A percentile compares a stretch with the other conserved stretches of the same genome.
phyloP scores from a whole-genome alignment of 2,113 vertebrate genomes.

The Macroglossus sobrinus region DNA sequence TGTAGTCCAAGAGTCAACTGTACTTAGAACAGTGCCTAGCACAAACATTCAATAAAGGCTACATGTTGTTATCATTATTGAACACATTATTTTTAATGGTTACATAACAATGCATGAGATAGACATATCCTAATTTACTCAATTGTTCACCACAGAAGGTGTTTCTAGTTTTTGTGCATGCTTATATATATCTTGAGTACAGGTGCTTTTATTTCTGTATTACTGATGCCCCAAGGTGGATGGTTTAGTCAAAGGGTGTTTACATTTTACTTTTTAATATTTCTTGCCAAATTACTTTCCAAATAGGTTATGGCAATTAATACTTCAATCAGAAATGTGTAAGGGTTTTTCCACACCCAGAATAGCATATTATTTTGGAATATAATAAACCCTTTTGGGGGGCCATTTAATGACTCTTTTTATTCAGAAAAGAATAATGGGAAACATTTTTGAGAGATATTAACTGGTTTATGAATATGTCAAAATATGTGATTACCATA shows the following conservation, averaged over 20 bases:
- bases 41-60: neutral
- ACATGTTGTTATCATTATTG: neutral
- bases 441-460: neutral
- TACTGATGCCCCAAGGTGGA: neutral
- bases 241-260: neutral
- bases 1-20: neutral
- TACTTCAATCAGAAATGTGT: neutral
- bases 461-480: neutral
- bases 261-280: constrained; percentile 18
- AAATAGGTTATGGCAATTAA: neutral
- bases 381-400: neutral
- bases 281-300: neutral
- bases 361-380: neutral
- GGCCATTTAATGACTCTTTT: neutral
- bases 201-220: neutral
- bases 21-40: neutral
- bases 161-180: neutral
- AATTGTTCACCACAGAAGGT: neutral
- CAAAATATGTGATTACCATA: neutral
- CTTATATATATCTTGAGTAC: neutral
- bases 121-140: neutral
- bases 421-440: neutral
- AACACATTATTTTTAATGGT: neutral
- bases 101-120: neutral
- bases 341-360: neutral